phyloP scores from a whole-genome alignment of 2,113 vertebrate species.

The Cryptotis parvus region DNA sequence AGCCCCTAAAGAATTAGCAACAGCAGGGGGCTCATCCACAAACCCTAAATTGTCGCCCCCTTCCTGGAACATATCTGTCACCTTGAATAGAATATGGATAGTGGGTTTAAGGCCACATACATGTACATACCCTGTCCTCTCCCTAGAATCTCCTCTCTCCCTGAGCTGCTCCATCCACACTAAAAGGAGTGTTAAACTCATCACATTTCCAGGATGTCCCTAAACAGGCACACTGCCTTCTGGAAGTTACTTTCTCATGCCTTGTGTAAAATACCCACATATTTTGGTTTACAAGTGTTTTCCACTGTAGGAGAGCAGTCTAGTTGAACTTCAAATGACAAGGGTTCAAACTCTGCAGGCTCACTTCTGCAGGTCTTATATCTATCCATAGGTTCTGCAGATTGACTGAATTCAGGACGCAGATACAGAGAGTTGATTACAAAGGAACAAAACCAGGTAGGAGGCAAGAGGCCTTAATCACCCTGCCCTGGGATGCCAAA shows the following conservation, averaged over 20 bases:
- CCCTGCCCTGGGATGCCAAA: neutral
- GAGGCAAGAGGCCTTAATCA: neutral
- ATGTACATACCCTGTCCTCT: neutral
- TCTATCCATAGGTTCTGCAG: neutral
- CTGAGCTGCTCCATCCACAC: neutral
- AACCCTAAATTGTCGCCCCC: neutral
- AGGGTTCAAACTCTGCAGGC: neutral
- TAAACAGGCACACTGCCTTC: neutral
- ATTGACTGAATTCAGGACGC: neutral
- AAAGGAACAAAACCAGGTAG: neutral
- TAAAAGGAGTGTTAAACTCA: neutral
- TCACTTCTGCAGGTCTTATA: neutral
- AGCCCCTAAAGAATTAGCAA: neutral
- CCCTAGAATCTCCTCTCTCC: neutral
- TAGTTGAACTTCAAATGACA: neutral
- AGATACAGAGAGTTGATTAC: neutral
- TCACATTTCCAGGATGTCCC: neutral
- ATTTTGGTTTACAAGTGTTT: neutral
- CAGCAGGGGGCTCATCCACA: neutral
- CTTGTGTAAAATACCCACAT: neutral
- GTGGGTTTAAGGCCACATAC: neutral
- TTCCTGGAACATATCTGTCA: neutral
- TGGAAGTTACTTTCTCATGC: neutral
- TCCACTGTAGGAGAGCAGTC: neutral
- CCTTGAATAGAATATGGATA: neutral